Conservation (phyloP, 64 coral and sea anemone species). For the Hydrozoanthus tunicans region DNA sequence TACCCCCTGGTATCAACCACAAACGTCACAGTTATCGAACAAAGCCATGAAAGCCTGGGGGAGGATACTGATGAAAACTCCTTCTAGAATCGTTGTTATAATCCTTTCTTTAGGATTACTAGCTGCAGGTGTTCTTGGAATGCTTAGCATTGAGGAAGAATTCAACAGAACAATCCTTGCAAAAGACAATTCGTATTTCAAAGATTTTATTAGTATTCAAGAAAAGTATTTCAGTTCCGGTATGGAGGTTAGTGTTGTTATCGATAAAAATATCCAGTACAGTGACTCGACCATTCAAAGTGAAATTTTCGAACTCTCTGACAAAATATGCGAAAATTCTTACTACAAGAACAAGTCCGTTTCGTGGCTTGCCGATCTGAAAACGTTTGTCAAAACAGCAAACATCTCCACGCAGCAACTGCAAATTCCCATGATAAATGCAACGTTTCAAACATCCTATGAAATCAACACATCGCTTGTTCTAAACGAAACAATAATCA, state of each 20-base stretch:
- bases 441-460: neutral
- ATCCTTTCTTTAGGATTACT: slow-evolving; percentile 44
- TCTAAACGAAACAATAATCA: slow-evolving; percentile 19
- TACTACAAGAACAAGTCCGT: slow-evolving; percentile 2
- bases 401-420: neutral
- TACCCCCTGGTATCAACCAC: slow-evolving; percentile 58
- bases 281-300: slow-evolving; percentile 23
- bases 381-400: slow-evolving; percentile 4
- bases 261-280: slow-evolving; percentile 2
- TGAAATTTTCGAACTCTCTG: slow-evolving; percentile 3
- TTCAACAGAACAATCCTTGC: slow-evolving; percentile 56
- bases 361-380: slow-evolving; percentile 44
- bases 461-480: neutral
- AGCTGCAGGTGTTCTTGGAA: slow-evolving; percentile 44
- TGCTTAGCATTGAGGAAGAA: slow-evolving; percentile 51
- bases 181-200: slow-evolving; percentile 47
- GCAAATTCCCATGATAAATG: neutral
- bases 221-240: slow-evolving; percentile 51
- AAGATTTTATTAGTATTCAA: slow-evolving; percentile 32
- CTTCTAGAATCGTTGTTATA: slow-evolving; percentile 37
- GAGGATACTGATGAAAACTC: slow-evolving; percentile 32
- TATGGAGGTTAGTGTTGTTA: slow-evolving; percentile 50
- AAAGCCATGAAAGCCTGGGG: slow-evolving; percentile 63
- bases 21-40: slow-evolving; percentile 57
- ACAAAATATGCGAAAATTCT: slow-evolving; percentile 2